Conservation (phyloP, 2,888 invertebrate species). For the Drosophila nigritarsus region DNA sequence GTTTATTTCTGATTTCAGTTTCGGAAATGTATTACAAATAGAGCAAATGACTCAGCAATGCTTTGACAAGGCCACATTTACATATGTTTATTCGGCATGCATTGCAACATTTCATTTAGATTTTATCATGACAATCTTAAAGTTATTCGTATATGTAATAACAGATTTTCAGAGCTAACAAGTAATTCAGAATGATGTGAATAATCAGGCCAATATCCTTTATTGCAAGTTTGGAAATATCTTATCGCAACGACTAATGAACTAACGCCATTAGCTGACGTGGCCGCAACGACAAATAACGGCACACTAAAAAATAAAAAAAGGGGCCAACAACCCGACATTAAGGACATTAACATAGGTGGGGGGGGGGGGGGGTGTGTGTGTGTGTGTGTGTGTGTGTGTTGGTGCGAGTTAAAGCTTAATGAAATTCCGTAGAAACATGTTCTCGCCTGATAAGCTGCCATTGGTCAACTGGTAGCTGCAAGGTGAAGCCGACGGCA, state of each 20-base stretch:
- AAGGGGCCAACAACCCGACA: conserved; percentile 64
- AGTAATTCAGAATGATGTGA: conserved; percentile 9
- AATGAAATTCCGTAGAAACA: conserved; percentile 79
- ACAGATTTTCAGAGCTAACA: not conserved
- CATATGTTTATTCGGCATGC: not conserved
- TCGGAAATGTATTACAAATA: not conserved
- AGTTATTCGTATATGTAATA: not conserved
- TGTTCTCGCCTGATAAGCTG: conserved; percentile 82
- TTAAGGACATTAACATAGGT: conserved; percentile 46
- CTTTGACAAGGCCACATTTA: not conserved
- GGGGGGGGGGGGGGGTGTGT: no score
- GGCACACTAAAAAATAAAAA: conserved; percentile 50
- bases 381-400: no score
- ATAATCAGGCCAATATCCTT: conserved; percentile 5
- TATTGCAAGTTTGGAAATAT: conserved; percentile 38
- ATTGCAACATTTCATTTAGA: not conserved
- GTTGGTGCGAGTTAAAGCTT: conserved; percentile 30
- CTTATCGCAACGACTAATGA: conserved; percentile 78
- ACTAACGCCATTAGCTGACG: conserved; percentile 74
- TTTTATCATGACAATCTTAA: not conserved
- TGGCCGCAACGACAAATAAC: conserved; percentile 56
- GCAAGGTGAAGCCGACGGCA: conserved; percentile 38
- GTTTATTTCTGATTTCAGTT: not conserved
- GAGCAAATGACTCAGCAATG: not conserved
- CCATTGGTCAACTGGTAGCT: conserved; percentile 73